Evolutionary conservation across 2,888 invertebrate genomes (phyloP).

Genomic region (Eucera pruinosa): DNA sequence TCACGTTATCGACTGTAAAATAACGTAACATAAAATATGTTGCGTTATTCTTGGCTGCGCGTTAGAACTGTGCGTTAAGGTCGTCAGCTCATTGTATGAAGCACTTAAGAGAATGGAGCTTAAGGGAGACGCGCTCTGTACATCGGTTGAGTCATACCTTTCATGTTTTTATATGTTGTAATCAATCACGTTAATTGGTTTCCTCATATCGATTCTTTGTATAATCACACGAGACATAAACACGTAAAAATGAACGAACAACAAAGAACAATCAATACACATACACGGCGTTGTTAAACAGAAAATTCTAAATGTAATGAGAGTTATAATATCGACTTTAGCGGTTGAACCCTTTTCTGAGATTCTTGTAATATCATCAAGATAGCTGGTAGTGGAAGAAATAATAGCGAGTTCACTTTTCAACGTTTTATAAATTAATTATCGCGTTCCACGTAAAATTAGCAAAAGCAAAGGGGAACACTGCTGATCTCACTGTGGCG

Average conservation of each 20-base stretch:
- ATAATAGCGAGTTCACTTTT: slow-evolving; percentile 14
- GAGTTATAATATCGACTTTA: slow-evolving; percentile 21
- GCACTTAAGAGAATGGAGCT: slow-evolving; percentile 18
- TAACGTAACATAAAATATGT: slow-evolving; percentile 4
- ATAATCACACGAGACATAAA: slow-evolving; percentile 6
- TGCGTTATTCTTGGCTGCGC: neutral
- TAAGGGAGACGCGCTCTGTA: slow-evolving; percentile 20
- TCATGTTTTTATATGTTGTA: neutral
- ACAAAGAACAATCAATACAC: slow-evolving; percentile 46
- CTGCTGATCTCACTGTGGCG: slow-evolving; percentile 48
- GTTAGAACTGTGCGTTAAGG: slow-evolving; percentile 7
- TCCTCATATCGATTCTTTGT: slow-evolving; percentile 13
- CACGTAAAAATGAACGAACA: slow-evolving; percentile 17
- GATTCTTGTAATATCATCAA: slow-evolving; percentile 24
- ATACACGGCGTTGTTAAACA: slow-evolving; percentile 42
- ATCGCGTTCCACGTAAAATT: neutral
- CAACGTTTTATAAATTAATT: slow-evolving; percentile 25
- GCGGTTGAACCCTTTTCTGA: slow-evolving; percentile 26
- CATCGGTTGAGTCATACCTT: slow-evolving; percentile 10
- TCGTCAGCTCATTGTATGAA: slow-evolving; percentile 7
- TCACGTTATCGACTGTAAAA: slow-evolving; percentile 29
- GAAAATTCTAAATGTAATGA: slow-evolving; percentile 45
- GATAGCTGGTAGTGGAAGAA: neutral
- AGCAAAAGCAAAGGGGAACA: slow-evolving; percentile 31
- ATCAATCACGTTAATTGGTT: slow-evolving; percentile 9